These are phyloP conservation scores for Papilio polyxenes DNA, from an alignment of 1,140 invertebrate genomes.

Conservation along the genomic window DNA sequence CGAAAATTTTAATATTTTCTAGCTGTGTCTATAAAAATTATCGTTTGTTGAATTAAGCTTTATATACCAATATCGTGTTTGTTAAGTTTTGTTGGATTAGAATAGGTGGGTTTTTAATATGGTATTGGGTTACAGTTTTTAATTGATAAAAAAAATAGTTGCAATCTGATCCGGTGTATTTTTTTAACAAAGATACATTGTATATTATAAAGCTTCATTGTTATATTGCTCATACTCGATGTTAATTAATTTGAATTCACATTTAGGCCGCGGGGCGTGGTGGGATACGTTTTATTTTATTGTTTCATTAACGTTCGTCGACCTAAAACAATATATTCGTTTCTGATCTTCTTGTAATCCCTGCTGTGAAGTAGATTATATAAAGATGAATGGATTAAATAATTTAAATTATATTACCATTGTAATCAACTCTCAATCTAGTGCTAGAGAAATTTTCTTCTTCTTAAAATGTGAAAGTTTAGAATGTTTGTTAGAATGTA, in stretches of 20 bases:
- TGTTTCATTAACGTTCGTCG: constrained; percentile 14
- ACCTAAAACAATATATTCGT: constrained; percentile 26
- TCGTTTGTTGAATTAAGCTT: no score
- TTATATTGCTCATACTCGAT: constrained; percentile 1
- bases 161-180: background rate
- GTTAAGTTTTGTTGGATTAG: background rate
- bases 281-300: constrained; percentile 24
- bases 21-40: no score
- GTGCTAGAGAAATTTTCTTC: background rate
- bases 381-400: constrained; percentile 9
- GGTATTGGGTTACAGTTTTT: constrained; percentile 1
- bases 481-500: no score
- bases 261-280: constrained; percentile 16
- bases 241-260: constrained; percentile 24
- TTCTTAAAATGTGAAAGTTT: background rate
- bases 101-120: background rate
- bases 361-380: background rate
- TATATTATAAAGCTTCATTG: constrained; percentile 6
- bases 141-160: background rate
- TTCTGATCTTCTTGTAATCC: constrained; percentile 21
- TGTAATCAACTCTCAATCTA: background rate
- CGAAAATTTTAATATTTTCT: no score
- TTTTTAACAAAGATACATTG: background rate
- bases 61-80: no score
- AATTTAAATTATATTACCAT: background rate